phyloP scores from a whole-genome alignment of 2,888 invertebrate genomes.

The Leucania comma region DNA sequence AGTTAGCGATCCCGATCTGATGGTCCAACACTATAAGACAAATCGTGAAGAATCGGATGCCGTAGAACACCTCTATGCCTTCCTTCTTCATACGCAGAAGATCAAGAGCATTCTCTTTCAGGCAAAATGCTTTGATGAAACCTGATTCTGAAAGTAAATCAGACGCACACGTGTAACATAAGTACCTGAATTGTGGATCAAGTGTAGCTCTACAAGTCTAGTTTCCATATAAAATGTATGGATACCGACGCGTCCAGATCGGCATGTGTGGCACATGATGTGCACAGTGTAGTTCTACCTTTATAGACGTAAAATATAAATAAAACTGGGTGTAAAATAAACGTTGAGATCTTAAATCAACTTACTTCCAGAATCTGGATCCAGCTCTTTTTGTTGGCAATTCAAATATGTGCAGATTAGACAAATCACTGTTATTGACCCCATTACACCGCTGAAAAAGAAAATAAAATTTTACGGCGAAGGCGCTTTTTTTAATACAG shows the following conservation, averaged over 20 bases:
- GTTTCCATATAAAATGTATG: too few species aligned
- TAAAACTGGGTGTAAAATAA: not conserved
- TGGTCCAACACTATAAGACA: constrained; percentile 90
- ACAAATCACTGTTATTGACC: constrained; percentile 61
- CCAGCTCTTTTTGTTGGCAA: constrained; percentile 44
- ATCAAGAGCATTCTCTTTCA: constrained; percentile 80
- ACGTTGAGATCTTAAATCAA: not conserved
- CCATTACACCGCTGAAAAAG: constrained; percentile 67
- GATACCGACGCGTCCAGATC: too few species aligned
- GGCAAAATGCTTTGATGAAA: constrained; percentile 79
- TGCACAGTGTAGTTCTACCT: too few species aligned
- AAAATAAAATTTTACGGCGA: too few species aligned
- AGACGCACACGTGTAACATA: too few species aligned
- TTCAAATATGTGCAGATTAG: constrained; percentile 77
- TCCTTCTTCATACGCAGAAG: constrained; percentile 77
- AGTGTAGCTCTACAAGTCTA: too few species aligned
- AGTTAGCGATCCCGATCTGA: constrained; percentile 88
- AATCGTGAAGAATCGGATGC: constrained; percentile 90
- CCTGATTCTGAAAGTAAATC: constrained; percentile 69
- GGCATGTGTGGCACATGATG: too few species aligned
- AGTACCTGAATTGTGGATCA: too few species aligned
- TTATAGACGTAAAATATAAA: not conserved
- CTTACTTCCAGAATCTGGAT: constrained; percentile 65
- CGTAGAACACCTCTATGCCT: constrained; percentile 90
- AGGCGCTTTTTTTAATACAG: too few species aligned